A percentile compares a stretch with the other conserved stretches of the same genome.
Conservation (phyloP, 1,140 invertebrate species). For the Brachionus rotundiformis region DNA sequence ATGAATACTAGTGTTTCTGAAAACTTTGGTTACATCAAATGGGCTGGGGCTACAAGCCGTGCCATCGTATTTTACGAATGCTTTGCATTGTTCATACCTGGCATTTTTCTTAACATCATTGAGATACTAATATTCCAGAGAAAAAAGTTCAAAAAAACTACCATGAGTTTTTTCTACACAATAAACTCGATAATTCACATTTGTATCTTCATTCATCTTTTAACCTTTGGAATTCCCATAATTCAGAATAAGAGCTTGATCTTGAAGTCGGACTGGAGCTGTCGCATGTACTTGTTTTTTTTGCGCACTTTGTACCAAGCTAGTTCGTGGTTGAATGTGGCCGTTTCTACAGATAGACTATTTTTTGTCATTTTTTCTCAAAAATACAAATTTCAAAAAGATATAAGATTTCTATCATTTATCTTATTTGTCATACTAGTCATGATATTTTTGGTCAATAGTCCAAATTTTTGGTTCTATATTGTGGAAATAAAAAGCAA, state of each 20-base stretch:
- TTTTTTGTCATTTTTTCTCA: background rate
- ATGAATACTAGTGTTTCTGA: too few species aligned
- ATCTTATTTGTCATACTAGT: background rate
- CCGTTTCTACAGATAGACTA: background rate
- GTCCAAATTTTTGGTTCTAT: conserved; percentile 7
- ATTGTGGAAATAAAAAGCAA: background rate
- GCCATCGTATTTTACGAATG: background rate
- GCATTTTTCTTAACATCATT: background rate
- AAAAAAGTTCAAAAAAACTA: conserved; percentile 5
- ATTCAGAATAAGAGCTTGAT: background rate
- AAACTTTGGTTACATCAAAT: background rate
- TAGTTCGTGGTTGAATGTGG: conserved; percentile 13
- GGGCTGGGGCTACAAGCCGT: background rate
- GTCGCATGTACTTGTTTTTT: background rate
- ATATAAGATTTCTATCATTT: background rate
- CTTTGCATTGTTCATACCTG: background rate
- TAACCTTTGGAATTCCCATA: background rate
- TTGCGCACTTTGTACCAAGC: background rate
- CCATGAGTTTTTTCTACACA: conserved; percentile 10
- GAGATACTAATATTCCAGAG: conserved; percentile 4
- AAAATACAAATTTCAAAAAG: conserved; percentile 19
- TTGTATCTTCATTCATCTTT: background rate
- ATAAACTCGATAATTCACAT: background rate
- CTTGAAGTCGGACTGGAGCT: background rate
- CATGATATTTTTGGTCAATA: background rate